These are phyloP conservation scores for Pherbina coryleti DNA, from an alignment of 2,888 invertebrate species.

Conservation along the genomic window DNA sequence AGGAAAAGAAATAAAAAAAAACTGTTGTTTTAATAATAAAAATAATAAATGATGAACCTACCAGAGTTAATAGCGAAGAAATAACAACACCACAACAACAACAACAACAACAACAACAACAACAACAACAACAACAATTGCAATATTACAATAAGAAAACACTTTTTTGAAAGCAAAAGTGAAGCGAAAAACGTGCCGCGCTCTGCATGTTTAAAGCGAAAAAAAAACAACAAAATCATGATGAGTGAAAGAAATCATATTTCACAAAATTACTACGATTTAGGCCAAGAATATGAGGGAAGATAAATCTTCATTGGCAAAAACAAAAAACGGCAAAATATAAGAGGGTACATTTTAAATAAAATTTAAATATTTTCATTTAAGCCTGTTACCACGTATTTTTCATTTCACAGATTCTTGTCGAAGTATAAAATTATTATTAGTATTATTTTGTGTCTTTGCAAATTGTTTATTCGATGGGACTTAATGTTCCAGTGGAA, in stretches of 20 bases:
- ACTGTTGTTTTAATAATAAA: conserved; percentile 5
- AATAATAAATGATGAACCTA: conserved; percentile 30
- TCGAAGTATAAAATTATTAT: no score
- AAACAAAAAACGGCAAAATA: no score
- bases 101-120: conserved; percentile 22
- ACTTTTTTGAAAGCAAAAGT: conserved; percentile 36
- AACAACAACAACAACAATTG: neutral
- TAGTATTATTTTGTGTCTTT: no score
- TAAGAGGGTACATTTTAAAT: no score
- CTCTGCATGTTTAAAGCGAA: neutral
- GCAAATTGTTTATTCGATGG: no score
- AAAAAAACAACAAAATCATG: neutral
- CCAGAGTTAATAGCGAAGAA: conserved; percentile 6
- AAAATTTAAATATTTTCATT: no score
- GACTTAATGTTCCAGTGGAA: no score
- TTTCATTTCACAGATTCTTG: no score
- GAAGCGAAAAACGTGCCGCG: conserved; percentile 37
- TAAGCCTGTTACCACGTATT: no score
- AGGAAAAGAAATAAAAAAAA: neutral
- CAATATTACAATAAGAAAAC: conserved; percentile 5
- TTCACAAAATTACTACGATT: conserved; percentile 23
- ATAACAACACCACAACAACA: neutral
- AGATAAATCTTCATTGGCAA: no score
- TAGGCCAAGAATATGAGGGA: conserved; percentile 18
- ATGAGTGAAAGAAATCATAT: conserved; percentile 15